A percentile compares a stretch with the other conserved stretches of the same genome.
These are phyloP conservation scores for Scaptodrosophila lebanonensis DNA, from an alignment of 1,140 invertebrate species.

Conservation along the genomic window DNA sequence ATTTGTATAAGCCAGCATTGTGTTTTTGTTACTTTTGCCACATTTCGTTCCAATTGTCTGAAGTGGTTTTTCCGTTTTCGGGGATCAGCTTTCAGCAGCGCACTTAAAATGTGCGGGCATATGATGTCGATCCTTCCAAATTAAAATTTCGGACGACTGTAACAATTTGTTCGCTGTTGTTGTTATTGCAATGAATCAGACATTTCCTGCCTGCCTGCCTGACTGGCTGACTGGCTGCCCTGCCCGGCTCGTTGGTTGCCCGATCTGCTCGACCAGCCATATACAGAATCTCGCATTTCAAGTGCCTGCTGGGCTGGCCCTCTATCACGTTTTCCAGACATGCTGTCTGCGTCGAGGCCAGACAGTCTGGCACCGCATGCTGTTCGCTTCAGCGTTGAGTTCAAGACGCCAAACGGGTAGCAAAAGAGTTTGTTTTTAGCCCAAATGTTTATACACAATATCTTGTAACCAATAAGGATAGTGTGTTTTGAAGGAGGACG, in stretches of 20 bases:
- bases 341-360: constrained; percentile 20
- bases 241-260: background rate
- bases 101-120: constrained; percentile 33
- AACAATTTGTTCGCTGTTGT: constrained; percentile 40
- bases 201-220: constrained; percentile 52
- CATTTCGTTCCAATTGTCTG: constrained; percentile 21
- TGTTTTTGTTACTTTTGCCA: constrained; percentile 12
- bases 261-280: background rate
- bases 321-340: background rate
- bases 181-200: constrained; percentile 38
- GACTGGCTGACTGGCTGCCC: background rate
- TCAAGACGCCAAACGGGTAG: no score
- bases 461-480: no score
- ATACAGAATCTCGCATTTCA: constrained; percentile 38
- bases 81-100: constrained; percentile 46
- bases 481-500: no score
- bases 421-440: no score
- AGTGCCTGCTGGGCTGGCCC: background rate
- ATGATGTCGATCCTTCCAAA: constrained; percentile 37
- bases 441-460: no score
- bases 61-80: constrained; percentile 70
- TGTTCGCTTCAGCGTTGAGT: background rate
- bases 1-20: background rate
- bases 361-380: constrained; percentile 65
- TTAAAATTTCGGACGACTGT: constrained; percentile 31